Evolutionary conservation across 2,797 vertebrate species (phyloP).

Genomic region (Chloroceryle amazona): DNA sequence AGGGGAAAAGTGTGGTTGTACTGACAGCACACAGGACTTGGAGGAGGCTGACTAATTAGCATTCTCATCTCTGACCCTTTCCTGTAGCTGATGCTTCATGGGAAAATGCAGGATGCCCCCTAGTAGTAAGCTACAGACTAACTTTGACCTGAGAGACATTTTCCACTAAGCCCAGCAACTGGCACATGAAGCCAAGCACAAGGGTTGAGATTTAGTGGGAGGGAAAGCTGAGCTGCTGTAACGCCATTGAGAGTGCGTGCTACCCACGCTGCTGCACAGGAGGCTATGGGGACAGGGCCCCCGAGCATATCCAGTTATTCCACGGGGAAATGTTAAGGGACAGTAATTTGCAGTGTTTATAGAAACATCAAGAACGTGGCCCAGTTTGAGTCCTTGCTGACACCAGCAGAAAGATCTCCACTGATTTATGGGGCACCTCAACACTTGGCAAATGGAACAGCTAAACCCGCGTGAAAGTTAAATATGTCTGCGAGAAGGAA

Average conservation of each 20-base stretch:
- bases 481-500: background rate
- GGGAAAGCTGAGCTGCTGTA: background rate
- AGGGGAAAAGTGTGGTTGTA: background rate
- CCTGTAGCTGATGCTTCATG: background rate
- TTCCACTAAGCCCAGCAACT: background rate
- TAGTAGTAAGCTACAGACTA: background rate
- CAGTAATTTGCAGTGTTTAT: background rate
- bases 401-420: background rate
- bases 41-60: background rate
- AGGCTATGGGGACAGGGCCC: background rate
- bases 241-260: background rate
- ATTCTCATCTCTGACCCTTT: background rate
- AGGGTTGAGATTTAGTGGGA: background rate
- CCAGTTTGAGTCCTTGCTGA: background rate
- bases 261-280: background rate
- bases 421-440: background rate
- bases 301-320: background rate
- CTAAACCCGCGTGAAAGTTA: background rate
- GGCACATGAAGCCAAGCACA: background rate
- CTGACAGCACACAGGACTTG: background rate
- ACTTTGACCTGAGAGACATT: background rate
- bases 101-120: background rate
- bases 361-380: background rate
- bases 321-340: background rate
- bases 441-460: background rate